Base-by-base conservation (phyloP, 1,140 invertebrate genomes). In the Camponotus pennsylvanicus region DNA sequence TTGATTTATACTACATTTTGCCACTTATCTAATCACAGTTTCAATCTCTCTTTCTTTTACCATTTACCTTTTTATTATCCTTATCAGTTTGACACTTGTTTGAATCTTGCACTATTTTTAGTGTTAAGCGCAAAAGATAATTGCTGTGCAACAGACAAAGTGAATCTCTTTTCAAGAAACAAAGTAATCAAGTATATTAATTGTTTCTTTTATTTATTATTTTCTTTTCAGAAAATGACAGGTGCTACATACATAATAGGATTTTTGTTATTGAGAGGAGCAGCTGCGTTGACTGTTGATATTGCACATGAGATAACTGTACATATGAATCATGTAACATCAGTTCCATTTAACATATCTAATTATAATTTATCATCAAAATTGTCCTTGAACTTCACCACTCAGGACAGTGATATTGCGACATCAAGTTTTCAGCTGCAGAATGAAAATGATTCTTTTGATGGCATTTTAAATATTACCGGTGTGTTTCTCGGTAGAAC, bases 401-500 rank as follows among this genome's bases (percentile, higher is more conserved):
- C 1, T 27, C 15, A 37, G 21, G 42, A 77, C 13, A 40, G 2
- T 13, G 3, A 71, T 18, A 45, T 87, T 0, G 64, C 67, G 67
- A 66, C 7, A 42, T 0, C 32, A 27, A 82, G 32, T 85, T 66
- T 64, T 13, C 1, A 15, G 3, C 9, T 52, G 73, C 85, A 9
- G 34, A 90, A 70, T 27, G 0, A 40, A 86, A 89, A 75, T 21
- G 88, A 75, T 15, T 92, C 21, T 64, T 61, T 57, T 21, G 88
- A 92, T 11, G 93, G 95, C 7, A 89, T 87, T 3, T 93, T 97
- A 40, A 95, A 96, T 84, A 82, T 97, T 0, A 95, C 94, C 37
- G 97, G 96, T 34, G 94, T 96, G 11, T 97, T 97, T 93, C 92
- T 97, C 61, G 97, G 97, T 91, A 95, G 96, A 86, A 94, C 95